A percentile compares a stretch with the other conserved stretches of the same genome.
These are phyloP conservation scores for Phenganax subtilis DNA, from an alignment of 92 coral and sea anemone genomes.

Conservation along the genomic window DNA sequence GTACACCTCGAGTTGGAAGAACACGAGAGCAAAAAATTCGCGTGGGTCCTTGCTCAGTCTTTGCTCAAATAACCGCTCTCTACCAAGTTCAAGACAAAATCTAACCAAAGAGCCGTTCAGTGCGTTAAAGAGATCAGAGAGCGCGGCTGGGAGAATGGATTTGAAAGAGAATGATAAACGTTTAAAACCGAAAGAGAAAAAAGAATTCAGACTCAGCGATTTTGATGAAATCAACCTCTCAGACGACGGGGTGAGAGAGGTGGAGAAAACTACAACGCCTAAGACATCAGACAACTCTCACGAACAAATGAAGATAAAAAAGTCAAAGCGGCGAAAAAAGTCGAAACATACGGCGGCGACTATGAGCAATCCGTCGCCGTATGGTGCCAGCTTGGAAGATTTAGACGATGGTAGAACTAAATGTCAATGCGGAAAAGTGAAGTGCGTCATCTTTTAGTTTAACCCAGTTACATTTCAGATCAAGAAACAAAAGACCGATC, in stretches of 20 bases:
- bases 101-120: constrained; percentile 18
- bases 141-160: constrained; percentile 32
- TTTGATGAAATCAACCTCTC: constrained; percentile 26
- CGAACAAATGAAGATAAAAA: background rate
- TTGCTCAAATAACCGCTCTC: constrained; percentile 32
- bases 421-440: constrained; percentile 17
- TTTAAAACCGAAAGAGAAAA: background rate
- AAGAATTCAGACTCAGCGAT: constrained; percentile 24
- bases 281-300: background rate
- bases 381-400: constrained; percentile 30
- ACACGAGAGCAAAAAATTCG: constrained; percentile 36
- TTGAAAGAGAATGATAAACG: constrained; percentile 18
- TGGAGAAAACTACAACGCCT: background rate
- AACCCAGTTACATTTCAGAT: background rate
- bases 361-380: constrained; percentile 18
- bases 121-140: constrained; percentile 31
- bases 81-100: constrained; percentile 37
- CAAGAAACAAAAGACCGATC: too few relatives aligned
- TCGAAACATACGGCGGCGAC: constrained; percentile 32
- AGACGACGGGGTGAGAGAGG: background rate
- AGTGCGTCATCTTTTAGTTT: constrained; percentile 23
- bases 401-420: constrained; percentile 27
- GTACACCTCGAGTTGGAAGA: constrained; percentile 45
- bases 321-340: constrained; percentile 28
- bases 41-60: constrained; percentile 28